Evolutionary conservation across 2,888 invertebrate species (phyloP), one percentile per base, ranked within the genome.

Genomic region (Embidobia sp.): DNA sequence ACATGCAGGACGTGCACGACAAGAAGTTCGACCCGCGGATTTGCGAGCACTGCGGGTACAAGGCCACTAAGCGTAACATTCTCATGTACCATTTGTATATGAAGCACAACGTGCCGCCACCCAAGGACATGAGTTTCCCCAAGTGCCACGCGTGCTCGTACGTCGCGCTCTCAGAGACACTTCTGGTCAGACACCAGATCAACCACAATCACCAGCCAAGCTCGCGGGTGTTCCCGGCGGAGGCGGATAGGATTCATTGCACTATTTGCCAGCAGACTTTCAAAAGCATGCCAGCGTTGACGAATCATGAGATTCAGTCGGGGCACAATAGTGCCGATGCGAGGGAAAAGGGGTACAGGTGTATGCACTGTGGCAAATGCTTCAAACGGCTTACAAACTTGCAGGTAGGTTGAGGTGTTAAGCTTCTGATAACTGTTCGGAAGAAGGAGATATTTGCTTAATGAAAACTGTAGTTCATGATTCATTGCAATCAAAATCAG

Each of bases 31-130:
- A 96, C 85, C 90, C 93, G 1, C 92, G 93, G 33, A 93, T 96
- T 27, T 97, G 97, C 89, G 96, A 96, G 86, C 94, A 95, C 82
- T 97, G 97, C 90, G 97, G 96, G 0, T 93, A 94, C 85, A 93
- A 93, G 83, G 94, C 95, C 15, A 90, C 91, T 1, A 95, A 94
- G 83, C 92, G 94, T 79, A 94, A 94, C 81, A 92, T 94, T 77
- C 90, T 96, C 72, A 90, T 95, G 83, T 95, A 95, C 87, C 97
- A 97, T 87, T 90, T 95, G 86, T 94, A 94, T 82, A 93, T 94
- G 0, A 95, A 95, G 84, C 97, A 97, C 90, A 93, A 94, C 70
- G 91, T 96, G 27, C 90, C 91, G 44, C 94, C 95, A 4, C 94
- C 95, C 1, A 90, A 93, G 46, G 91, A 92, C 51, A 93, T 93